Evolutionary conservation across 92 coral and sea anemone species (phyloP), one percentile per base, ranked within the genome.

Genomic region (Pocillopora meandrina): DNA sequence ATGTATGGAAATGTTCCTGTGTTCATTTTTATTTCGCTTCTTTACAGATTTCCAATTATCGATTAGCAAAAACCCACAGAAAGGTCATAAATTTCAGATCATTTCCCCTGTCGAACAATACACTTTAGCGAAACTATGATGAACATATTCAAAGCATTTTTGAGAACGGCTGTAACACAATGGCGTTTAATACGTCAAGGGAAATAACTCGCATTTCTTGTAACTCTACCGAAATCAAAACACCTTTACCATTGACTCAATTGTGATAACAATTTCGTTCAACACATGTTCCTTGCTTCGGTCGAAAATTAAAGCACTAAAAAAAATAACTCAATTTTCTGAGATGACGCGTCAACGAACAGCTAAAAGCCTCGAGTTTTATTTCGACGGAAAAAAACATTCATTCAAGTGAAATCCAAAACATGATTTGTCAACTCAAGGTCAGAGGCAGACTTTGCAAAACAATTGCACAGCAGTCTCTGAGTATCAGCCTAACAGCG

Each of bases 81-180:
- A 65, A 78, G 21, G 47, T 15, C 72, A 52, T 8, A 78, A 49
- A 64, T 78, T 78, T 63, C 23, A 60, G 8, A 31, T 10, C 13
- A 55, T 52, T 79, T 67, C 64, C 19, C 17, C 56, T 4, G 52
- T 56, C 56, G 21, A 68, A 80, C 75, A 80, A 69, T 33, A n/a
- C 11, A 11, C 66, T 56, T 17, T 55, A 42, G 13, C 57, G 33
- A 16, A 56, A 69, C 56, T 80, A 10, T 36, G 19, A 71, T n/a
- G 65, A 59, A 81, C 67, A 81, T 60, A 62, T 59, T 35, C 70
- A 61, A 12, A 17, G 19, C 60, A 31, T 15, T 35, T 71, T 70
- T 58, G 65, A 70, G 75, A 81, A 36, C 70, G 66, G 47, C 77
- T 70, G 23, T 72, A 60, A 57, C 26, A 61, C 71, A 34, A 65